Percentiles rank a stretch among this genome's conserved stretches.
Evolutionary conservation across 1,140 invertebrate genomes (phyloP).

Genomic region (Pomacea maculata): DNA sequence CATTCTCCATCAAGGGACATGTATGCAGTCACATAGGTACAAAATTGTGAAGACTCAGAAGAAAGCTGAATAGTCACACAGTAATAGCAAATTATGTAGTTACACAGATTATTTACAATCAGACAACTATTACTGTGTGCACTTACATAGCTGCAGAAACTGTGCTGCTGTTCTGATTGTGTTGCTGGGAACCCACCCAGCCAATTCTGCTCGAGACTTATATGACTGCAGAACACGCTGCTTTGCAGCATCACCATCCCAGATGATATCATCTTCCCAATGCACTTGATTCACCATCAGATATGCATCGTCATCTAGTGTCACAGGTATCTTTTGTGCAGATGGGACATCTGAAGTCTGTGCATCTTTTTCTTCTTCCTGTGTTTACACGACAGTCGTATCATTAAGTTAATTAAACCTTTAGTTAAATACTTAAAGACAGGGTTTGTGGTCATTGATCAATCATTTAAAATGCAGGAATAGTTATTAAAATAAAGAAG

Average conservation of each 20-base stretch:
- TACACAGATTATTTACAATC: too few relatives aligned
- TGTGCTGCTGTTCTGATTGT: conserved; percentile 84
- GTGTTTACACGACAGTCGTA: conserved; percentile 12
- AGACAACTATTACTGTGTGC: neutral
- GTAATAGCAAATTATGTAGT: neutral
- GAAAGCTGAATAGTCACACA: neutral
- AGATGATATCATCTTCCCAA: conserved; percentile 99
- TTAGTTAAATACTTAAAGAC: neutral
- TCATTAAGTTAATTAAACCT: neutral
- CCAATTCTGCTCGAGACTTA: conserved; percentile 67
- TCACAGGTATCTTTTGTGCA: conserved; percentile 10
- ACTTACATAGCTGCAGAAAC: conserved; percentile 81
- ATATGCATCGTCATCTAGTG: conserved; percentile 80
- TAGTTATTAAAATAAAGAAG: too few relatives aligned
- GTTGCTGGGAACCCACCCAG: conserved; percentile 94
- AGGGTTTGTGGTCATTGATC: too few relatives aligned
- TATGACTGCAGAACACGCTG: conserved; percentile 58
- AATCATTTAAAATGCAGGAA: too few relatives aligned
- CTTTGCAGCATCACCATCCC: conserved; percentile 96
- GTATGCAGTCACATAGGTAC: neutral
- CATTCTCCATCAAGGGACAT: neutral
- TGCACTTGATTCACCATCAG: conserved; percentile 87
- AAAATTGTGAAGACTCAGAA: neutral
- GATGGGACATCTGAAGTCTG: neutral
- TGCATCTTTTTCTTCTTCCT: conserved; percentile 11